Evolutionary conservation across 1,140 invertebrate species (phyloP).

Genomic region (Latrodectus geometricus): DNA sequence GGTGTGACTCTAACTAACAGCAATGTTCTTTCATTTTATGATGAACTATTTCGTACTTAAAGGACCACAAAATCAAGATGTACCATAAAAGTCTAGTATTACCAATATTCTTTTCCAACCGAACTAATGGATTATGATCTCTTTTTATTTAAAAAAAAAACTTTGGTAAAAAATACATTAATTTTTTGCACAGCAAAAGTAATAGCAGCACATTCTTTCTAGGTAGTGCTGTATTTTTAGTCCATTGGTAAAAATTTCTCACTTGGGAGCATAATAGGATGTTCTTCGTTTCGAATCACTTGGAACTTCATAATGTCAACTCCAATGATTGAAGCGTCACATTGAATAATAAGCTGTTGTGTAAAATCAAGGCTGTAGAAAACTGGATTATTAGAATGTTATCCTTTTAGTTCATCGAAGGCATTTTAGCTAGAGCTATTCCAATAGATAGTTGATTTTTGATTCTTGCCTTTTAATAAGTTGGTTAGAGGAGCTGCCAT

Average conservation of each 20-base stretch:
- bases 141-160: constrained; percentile 71
- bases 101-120: constrained; percentile 69
- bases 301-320: constrained; percentile 4
- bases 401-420: constrained; percentile 9
- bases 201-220: constrained; percentile 72
- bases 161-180: constrained; percentile 70
- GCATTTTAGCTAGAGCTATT: no score
- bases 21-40: no score
- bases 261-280: constrained; percentile 6
- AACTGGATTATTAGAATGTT: constrained; percentile 18
- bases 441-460: no score
- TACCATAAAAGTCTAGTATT: no score
- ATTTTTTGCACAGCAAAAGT: constrained; percentile 71
- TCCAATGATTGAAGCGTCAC: constrained; percentile 20
- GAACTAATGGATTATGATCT: constrained; percentile 71
- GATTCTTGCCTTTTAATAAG: no score
- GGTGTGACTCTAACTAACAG: no score
- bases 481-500: no score
- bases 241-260: constrained; percentile 68
- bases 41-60: no score
- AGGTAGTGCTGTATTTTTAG: constrained; percentile 69
- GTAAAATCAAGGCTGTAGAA: constrained; percentile 18
- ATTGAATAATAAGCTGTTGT: background rate
- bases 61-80: no score
- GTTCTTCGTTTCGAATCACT: constrained; percentile 6